Evolutionary conservation across 2,888 invertebrate genomes (phyloP).

Genomic region (Plagiodera versicolora): DNA sequence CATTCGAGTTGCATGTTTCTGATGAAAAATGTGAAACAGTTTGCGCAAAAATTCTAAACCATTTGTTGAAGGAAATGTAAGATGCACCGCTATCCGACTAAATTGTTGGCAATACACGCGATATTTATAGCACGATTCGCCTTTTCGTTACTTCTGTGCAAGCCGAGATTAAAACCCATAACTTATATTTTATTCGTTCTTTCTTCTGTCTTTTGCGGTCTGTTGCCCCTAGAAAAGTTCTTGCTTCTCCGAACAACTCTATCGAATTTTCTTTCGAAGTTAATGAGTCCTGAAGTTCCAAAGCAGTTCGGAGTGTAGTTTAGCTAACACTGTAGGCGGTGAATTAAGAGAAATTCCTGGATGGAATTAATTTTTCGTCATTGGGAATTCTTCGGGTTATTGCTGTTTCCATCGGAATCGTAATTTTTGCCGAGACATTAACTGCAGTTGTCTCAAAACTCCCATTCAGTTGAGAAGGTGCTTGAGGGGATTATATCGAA

Average conservation of each 20-base stretch:
- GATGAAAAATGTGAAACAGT: neutral
- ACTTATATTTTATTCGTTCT: constrained; percentile 55
- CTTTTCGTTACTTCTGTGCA: constrained; percentile 49
- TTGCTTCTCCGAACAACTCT: constrained; percentile 36
- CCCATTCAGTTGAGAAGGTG: constrained; percentile 5
- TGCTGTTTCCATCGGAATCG: constrained; percentile 10
- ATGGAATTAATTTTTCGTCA: constrained; percentile 38
- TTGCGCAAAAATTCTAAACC: neutral
- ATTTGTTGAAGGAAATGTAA: constrained; percentile 34
- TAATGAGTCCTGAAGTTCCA: constrained; percentile 43
- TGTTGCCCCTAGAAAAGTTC: constrained; percentile 37
- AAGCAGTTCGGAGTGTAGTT: constrained; percentile 35
- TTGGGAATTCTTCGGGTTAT: neutral
- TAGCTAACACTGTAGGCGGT: constrained; percentile 34
- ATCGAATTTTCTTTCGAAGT: constrained; percentile 47
- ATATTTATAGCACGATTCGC: constrained; percentile 52
- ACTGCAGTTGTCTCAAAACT: constrained; percentile 13
- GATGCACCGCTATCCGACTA: constrained; percentile 49
- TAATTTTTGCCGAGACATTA: constrained; percentile 10
- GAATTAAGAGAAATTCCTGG: constrained; percentile 31
- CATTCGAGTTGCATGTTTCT: neutral
- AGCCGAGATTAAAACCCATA: constrained; percentile 56
- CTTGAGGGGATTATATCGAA: constrained; percentile 11
- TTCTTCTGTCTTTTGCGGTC: constrained; percentile 45
- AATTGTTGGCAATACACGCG: constrained; percentile 51